Evolutionary conservation across 2,113 vertebrate genomes (phyloP).

Genomic region (Pongo pygmaeus): DNA sequence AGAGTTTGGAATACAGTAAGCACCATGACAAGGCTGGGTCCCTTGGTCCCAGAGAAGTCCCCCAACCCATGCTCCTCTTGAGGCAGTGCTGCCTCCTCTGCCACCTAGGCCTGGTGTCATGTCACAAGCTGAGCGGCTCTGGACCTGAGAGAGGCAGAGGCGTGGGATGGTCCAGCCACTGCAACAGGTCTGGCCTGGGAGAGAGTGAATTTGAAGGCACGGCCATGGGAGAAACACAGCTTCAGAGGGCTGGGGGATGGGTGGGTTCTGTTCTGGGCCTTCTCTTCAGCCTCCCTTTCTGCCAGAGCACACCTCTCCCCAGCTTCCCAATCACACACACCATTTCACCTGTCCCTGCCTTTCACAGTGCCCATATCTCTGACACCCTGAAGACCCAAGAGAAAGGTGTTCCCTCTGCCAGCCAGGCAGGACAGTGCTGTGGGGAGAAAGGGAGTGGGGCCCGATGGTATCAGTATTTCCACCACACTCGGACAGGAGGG

Average conservation of each 20-base stretch:
- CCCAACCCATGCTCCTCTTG: not conserved
- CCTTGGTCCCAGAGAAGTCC: not conserved
- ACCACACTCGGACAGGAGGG: not conserved
- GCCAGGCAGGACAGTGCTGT: not conserved
- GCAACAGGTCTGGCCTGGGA: too few relatives aligned
- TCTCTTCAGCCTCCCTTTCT: not conserved
- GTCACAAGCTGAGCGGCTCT: rapidly evolving
- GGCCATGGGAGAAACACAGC: not conserved
- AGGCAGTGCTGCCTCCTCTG: not conserved
- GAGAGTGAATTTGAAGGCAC: too few relatives aligned
- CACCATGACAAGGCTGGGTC: not conserved
- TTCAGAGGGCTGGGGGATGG: rapidly evolving
- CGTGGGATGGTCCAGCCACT: rapidly evolving
- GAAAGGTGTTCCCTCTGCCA: not conserved
- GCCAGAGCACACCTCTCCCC: not conserved
- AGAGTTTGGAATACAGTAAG: not conserved
- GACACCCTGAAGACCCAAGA: not conserved
- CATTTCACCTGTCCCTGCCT: not conserved
- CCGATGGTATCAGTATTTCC: rapidly evolving
- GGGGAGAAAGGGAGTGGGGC: not conserved
- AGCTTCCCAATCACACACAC: not conserved
- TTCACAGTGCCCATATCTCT: not conserved
- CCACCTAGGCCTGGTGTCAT: too few relatives aligned
- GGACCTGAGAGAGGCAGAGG: not conserved
- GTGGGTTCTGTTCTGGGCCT: not conserved